Evolutionary conservation across 2,797 vertebrate species (phyloP).

Genomic region (Falco berigora): DNA sequence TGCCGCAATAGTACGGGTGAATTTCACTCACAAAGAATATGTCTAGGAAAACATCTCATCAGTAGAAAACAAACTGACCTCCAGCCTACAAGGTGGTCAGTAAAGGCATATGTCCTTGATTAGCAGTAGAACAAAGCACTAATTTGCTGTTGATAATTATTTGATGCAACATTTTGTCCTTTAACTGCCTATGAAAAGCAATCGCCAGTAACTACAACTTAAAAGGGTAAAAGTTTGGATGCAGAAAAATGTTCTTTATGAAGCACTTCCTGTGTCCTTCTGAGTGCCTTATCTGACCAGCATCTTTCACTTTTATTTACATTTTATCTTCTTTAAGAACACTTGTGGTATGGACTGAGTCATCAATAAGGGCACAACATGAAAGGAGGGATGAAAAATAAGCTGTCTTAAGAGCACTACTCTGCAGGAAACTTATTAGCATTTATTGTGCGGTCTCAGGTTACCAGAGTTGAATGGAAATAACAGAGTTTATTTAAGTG

Average conservation of each 20-base stretch:
- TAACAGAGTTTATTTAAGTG: constrained; percentile 61
- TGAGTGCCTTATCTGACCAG: constrained; percentile 49
- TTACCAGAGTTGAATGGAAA: constrained; percentile 66
- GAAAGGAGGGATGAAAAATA: constrained; percentile 73
- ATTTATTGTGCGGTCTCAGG: constrained; percentile 70
- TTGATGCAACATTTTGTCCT: constrained; percentile 15
- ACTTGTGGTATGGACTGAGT: constrained; percentile 59
- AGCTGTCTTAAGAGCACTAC: constrained; percentile 70
- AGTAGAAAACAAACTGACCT: neutral
- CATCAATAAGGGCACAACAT: constrained; percentile 70
- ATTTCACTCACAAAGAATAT: neutral
- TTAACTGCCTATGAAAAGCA: neutral
- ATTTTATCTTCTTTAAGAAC: constrained; percentile 69
- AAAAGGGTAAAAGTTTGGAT: neutral
- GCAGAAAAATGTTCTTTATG: constrained; percentile 5
- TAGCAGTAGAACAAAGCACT: neutral
- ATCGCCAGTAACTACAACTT: constrained; percentile 4
- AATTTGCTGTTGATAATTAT: constrained; percentile 7
- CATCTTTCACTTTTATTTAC: constrained; percentile 66
- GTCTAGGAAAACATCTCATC: neutral
- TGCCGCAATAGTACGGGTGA: neutral
- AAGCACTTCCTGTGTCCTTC: constrained; percentile 60
- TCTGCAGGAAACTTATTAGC: constrained; percentile 74
- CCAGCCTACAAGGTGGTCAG: neutral
- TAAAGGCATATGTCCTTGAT: neutral